Percentiles rank a stretch among this genome's conserved stretches.
phyloP scores from a whole-genome alignment of 2,888 invertebrate species.

The Tortrix viridana region DNA sequence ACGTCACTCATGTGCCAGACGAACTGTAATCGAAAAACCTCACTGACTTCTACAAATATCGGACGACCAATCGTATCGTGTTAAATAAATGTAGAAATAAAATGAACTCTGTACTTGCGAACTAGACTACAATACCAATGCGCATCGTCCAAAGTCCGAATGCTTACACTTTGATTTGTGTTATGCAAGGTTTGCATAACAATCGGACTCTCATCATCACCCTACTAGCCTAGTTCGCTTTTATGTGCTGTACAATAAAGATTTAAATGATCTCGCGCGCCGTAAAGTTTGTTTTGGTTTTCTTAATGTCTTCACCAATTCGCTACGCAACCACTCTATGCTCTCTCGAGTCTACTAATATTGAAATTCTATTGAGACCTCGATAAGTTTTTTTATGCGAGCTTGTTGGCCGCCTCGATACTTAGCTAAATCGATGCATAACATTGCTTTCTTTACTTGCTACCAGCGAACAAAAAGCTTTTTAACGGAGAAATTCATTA shows the following conservation, averaged over 20 bases:
- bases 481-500: constrained; percentile 25
- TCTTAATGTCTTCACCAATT: constrained; percentile 5
- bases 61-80: not conserved
- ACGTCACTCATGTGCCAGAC: constrained; percentile 8
- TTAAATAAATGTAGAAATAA: not conserved
- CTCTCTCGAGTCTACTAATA: constrained; percentile 20
- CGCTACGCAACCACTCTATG: constrained; percentile 7
- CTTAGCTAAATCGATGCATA: constrained; percentile 24
- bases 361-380: constrained; percentile 25
- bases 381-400: constrained; percentile 15
- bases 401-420: constrained; percentile 9
- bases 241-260: not conserved
- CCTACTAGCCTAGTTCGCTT: constrained; percentile 13
- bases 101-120: not conserved
- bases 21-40: constrained; percentile 1
- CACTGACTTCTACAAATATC: not conserved
- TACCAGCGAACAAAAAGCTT: constrained; percentile 24
- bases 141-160: constrained; percentile 22
- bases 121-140: not conserved
- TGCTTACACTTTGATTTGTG: constrained; percentile 25
- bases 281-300: constrained; percentile 10
- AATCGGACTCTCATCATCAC: constrained; percentile 16
- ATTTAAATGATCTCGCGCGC: not conserved
- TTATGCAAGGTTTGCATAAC: constrained; percentile 32
- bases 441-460: constrained; percentile 29